Conservation (phyloP, 1,140 invertebrate species). For the Sitobion miscanthi region DNA sequence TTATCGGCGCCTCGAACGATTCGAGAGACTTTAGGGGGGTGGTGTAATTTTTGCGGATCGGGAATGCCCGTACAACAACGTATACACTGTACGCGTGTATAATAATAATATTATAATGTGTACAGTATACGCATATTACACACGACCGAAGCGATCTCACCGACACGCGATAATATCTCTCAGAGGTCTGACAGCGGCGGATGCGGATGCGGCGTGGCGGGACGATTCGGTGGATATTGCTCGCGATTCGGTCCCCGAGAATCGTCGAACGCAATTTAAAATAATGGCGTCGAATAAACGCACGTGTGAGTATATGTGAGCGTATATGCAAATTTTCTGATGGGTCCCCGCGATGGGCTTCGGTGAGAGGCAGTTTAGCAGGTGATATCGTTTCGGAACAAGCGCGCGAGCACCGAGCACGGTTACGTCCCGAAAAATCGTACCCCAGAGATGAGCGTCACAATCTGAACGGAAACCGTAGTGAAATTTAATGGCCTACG, state of each 20-base stretch:
- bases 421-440: slow-evolving; percentile 51
- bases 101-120: too few species aligned
- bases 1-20: not conserved
- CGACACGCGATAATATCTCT: not conserved
- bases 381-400: slow-evolving; percentile 51
- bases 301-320: not conserved
- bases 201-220: not conserved
- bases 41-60: not conserved
- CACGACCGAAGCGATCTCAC: slow-evolving; percentile 16
- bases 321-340: slow-evolving; percentile 48
- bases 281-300: slow-evolving; percentile 49
- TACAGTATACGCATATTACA: not conserved
- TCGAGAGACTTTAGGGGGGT: not conserved
- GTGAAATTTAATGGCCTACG: slow-evolving; percentile 51
- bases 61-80: not conserved
- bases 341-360: slow-evolving; percentile 47
- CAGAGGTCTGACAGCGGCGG: not conserved
- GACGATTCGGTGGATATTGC: slow-evolving; percentile 23
- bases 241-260: slow-evolving; percentile 15
- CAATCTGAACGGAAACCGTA: slow-evolving; percentile 54
- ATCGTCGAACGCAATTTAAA: slow-evolving; percentile 54
- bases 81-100: not conserved
- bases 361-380: slow-evolving; percentile 52
- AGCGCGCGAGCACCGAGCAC: not conserved
- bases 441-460: slow-evolving; percentile 53